Evolutionary conservation across 2,113 vertebrate genomes (phyloP).

Genomic region (Charadrius vociferus): DNA sequence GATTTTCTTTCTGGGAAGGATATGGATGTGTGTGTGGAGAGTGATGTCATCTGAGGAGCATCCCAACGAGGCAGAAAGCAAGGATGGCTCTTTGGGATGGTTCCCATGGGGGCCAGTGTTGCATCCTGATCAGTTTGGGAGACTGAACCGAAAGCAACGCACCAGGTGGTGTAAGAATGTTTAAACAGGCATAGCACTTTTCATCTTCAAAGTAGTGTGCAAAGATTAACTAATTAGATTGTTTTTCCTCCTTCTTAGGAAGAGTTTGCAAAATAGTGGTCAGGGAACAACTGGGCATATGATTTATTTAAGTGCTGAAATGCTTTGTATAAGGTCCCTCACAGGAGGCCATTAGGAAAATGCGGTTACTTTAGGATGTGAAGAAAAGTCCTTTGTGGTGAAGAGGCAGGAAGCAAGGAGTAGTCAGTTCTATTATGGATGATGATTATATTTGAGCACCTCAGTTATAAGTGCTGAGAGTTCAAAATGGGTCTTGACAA

Average conservation of each 20-base stretch:
- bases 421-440: not conserved
- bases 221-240: slow-evolving; percentile 57
- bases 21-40: not conserved
- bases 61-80: not conserved
- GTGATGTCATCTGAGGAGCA: not conserved
- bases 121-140: slow-evolving; percentile 12
- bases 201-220: slow-evolving; percentile 15
- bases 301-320: slow-evolving; percentile 61
- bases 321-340: slow-evolving; percentile 21
- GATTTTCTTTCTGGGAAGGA: not conserved
- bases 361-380: not conserved
- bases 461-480: not conserved
- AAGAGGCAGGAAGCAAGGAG: slow-evolving; percentile 9
- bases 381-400: not conserved
- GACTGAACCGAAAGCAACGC: not conserved
- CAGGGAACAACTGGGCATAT: slow-evolving; percentile 7
- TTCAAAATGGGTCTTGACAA: not conserved
- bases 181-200: slow-evolving; percentile 11
- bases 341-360: slow-evolving; percentile 40
- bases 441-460: not conserved
- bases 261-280: not conserved
- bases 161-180: not conserved
- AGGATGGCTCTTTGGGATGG: not conserved
- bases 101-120: not conserved
- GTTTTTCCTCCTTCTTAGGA: slow-evolving; percentile 9